Percentiles rank a stretch among this genome's conserved stretches.
Conservation (phyloP, 2,797 vertebrate genomes). For the Otolemur crassicaudatus region DNA sequence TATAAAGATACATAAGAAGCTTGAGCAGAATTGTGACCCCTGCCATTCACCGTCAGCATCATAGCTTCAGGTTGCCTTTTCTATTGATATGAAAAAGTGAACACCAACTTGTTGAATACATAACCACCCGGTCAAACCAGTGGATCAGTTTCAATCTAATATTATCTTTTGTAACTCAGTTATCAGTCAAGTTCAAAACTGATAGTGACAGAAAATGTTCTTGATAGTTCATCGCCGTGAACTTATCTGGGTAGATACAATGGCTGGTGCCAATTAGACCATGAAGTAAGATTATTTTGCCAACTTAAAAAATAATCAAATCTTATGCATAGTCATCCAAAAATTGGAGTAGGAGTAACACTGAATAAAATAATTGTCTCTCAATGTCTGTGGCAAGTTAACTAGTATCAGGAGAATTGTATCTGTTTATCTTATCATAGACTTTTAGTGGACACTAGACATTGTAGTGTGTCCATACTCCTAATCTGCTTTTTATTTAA, state of each 20-base stretch:
- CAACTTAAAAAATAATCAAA: conserved; percentile 58
- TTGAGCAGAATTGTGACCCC: not conserved
- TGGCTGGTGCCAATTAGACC: conserved; percentile 28
- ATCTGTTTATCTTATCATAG: conserved; percentile 34
- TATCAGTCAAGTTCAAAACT: not conserved
- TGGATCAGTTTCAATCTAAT: not conserved
- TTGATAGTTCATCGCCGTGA: not conserved
- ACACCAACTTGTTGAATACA: not conserved
- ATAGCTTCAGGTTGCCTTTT: not conserved
- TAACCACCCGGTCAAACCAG: not conserved
- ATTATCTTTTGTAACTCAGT: not conserved
- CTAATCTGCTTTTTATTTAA: conserved; percentile 36
- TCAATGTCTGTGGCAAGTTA: conserved; percentile 39
- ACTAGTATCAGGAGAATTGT: conserved; percentile 17
- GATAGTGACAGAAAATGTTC: not conserved
- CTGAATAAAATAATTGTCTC: conserved; percentile 52
- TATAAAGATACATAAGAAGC: not conserved
- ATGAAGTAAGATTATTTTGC: not conserved
- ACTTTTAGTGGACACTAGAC: not conserved
- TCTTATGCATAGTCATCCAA: conserved; percentile 10
- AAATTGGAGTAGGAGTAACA: conserved; percentile 38
- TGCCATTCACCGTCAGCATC: not conserved
- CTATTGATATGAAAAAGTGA: not conserved
- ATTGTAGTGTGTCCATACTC: not conserved
- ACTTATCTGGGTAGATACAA: not conserved